These are phyloP conservation scores for Caerostris darwini DNA, from an alignment of 1,140 invertebrate species.

Conservation along the genomic window DNA sequence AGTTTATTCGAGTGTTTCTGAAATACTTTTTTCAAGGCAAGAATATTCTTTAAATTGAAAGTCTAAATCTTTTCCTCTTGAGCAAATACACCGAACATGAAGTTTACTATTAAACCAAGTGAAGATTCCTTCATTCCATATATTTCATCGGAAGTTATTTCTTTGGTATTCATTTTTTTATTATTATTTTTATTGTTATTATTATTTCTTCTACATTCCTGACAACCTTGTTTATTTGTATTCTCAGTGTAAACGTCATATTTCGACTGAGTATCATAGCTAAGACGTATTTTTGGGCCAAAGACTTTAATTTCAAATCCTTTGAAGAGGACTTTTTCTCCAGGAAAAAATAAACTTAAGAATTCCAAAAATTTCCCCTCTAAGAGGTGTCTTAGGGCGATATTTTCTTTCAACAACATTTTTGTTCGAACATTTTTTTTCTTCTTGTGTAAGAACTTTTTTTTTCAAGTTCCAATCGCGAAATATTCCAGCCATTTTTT, in stretches of 20 bases:
- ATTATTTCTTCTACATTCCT: background rate
- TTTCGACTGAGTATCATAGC: background rate
- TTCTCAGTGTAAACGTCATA: conserved; percentile 4
- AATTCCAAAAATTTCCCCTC: background rate
- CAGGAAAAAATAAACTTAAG: background rate
- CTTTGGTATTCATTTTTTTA: background rate
- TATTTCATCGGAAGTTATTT: background rate
- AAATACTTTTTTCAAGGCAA: background rate
- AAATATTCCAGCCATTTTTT: background rate
- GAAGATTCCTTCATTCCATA: background rate
- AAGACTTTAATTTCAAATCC: conserved; percentile 12
- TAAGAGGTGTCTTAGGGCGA: background rate
- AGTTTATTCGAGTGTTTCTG: background rate
- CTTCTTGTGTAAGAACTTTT: background rate
- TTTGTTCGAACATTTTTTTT: background rate
- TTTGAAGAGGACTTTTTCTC: background rate
- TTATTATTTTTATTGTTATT: background rate
- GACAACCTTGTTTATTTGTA: background rate
- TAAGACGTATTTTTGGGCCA: conserved; percentile 19
- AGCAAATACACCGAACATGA: conserved; percentile 6
- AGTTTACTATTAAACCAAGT: background rate
- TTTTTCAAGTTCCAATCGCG: background rate
- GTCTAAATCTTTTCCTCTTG: background rate
- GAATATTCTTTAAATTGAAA: conserved; percentile 19
- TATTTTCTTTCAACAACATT: conserved; percentile 33